phyloP scores from a whole-genome alignment of 30 jellyfish, hydroid and myxozoan genomes.

The Hydractinia symbiolongicarpus region DNA sequence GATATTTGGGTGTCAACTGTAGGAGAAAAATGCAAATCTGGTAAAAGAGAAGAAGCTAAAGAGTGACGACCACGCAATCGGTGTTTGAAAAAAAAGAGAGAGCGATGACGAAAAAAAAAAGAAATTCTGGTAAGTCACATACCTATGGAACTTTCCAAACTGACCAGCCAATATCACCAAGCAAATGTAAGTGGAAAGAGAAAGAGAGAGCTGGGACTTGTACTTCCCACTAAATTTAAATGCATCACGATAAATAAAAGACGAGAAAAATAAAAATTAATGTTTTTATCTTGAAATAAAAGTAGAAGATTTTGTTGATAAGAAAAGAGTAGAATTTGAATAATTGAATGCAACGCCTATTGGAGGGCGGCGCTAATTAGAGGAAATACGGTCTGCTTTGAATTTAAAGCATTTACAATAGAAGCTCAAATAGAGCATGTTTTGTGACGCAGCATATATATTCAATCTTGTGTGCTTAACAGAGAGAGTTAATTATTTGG shows the following conservation, averaged over 20 bases:
- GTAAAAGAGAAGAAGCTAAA: neutral
- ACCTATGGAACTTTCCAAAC: neutral
- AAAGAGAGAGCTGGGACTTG: neutral
- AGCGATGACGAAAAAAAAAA: neutral
- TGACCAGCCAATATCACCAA: neutral
- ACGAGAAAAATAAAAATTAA: neutral
- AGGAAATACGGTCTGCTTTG: neutral
- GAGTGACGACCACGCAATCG: neutral
- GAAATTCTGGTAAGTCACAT: neutral
- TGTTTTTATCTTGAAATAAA: neutral
- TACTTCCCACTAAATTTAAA: neutral
- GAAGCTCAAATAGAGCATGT: too few species aligned
- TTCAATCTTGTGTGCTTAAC: too few species aligned
- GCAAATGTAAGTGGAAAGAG: neutral
- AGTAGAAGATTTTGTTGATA: neutral
- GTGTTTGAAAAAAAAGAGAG: too few species aligned
- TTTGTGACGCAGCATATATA: too few species aligned
- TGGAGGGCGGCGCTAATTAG: constrained; percentile 4
- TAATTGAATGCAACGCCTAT: neutral
- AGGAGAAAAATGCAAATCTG: constrained; percentile 3
- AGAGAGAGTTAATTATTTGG: too few species aligned
- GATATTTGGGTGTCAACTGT: neutral
- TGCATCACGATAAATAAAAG: neutral
- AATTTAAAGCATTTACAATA: too few species aligned
- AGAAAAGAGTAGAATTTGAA: neutral